phyloP scores from a whole-genome alignment of 2,888 invertebrate genomes.

The Eumacrocentrus americanus region DNA sequence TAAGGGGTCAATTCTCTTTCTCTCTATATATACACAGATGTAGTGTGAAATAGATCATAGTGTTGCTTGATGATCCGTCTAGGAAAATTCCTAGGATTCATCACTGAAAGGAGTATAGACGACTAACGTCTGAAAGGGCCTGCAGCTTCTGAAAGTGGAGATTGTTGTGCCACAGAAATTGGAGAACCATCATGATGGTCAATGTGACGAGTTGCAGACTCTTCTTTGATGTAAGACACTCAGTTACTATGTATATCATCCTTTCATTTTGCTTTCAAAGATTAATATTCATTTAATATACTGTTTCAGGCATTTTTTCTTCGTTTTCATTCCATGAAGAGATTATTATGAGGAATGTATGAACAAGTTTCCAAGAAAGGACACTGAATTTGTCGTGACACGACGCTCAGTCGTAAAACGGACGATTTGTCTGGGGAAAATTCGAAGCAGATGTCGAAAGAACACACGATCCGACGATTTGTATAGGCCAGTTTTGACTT shows the following conservation, averaged over 20 bases:
- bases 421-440: slow-evolving; percentile 32
- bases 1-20: slow-evolving; percentile 32
- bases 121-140: slow-evolving; percentile 13
- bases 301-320: no score
- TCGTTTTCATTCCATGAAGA: no score
- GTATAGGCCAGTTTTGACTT: slow-evolving; percentile 26
- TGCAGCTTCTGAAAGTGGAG: not conserved
- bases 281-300: no score
- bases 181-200: slow-evolving; percentile 8
- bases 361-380: slow-evolving; percentile 1
- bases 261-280: no score
- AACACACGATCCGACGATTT: slow-evolving; percentile 34
- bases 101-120: slow-evolving; percentile 7
- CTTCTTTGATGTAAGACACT: no score
- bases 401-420: not conserved
- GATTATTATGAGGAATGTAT: not conserved
- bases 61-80: slow-evolving; percentile 30
- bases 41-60: slow-evolving; percentile 37
- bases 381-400: not conserved
- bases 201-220: slow-evolving; percentile 7
- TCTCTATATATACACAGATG: no score
- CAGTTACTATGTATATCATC: no score
- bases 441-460: slow-evolving; percentile 32
- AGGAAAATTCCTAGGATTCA: not conserved
- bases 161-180: not conserved